Percentiles rank a stretch among this genome's conserved stretches.
phyloP scores from a whole-genome alignment of 1,140 invertebrate species.

The Saccostrea echinata region DNA sequence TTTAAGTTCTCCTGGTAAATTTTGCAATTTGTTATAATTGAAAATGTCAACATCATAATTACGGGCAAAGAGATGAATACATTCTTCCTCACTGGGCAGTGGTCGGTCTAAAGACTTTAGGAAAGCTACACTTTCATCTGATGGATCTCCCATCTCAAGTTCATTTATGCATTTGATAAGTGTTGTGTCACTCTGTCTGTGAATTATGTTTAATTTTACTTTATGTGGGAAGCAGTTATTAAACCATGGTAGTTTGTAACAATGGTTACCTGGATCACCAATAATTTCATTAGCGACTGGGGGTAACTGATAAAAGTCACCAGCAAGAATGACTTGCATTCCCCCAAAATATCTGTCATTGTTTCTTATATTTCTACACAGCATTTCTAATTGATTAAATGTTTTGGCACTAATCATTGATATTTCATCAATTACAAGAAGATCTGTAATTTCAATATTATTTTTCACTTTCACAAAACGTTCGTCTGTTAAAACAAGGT shows the following conservation, averaged over 20 bases:
- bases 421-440: slow-evolving; percentile 49
- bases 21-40: too few species aligned
- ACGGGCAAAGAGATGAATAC: too few species aligned
- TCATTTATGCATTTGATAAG: too few species aligned
- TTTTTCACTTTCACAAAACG: neutral
- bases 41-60: too few species aligned
- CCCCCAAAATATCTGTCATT: neutral
- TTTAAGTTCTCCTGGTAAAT: too few species aligned
- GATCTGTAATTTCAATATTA: slow-evolving; percentile 19
- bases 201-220: slow-evolving; percentile 37
- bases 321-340: slow-evolving; percentile 21
- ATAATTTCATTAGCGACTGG: slow-evolving; percentile 49
- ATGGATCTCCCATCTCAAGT: too few species aligned
- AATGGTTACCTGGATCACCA: slow-evolving; percentile 46
- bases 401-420: slow-evolving; percentile 42
- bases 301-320: slow-evolving; percentile 33
- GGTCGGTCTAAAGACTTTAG: too few species aligned
- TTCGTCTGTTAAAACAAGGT: slow-evolving; percentile 40
- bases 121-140: too few species aligned
- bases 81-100: too few species aligned
- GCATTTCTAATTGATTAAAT: slow-evolving; percentile 28
- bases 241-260: slow-evolving; percentile 20
- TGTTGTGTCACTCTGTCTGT: slow-evolving; percentile 25
- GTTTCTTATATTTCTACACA: slow-evolving; percentile 18
- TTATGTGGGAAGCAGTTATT: too few species aligned